A percentile compares a stretch with the other conserved stretches of the same genome.
These are phyloP conservation scores for Argyresthia goedartella DNA, from an alignment of 2,888 invertebrate species.

Conservation along the genomic window DNA sequence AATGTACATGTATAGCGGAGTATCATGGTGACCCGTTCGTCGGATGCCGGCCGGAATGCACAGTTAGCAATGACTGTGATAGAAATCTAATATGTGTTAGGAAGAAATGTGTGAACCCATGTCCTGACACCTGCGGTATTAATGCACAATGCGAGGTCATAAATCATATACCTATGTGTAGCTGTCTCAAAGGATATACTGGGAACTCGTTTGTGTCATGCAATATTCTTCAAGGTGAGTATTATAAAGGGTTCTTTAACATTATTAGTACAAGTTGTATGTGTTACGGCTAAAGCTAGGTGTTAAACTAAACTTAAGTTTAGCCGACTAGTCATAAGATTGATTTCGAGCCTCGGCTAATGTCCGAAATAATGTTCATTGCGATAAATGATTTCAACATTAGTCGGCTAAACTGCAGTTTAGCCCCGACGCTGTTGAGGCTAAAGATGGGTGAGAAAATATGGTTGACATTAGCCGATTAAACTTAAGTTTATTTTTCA, in stretches of 20 bases:
- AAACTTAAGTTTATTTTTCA: too few species aligned
- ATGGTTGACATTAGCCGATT: too few species aligned
- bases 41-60: conserved; percentile 85
- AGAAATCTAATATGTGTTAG: conserved; percentile 77
- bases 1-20: conserved; percentile 79
- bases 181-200: conserved; percentile 76
- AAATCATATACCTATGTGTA: conserved; percentile 84
- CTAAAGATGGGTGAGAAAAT: too few species aligned
- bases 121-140: conserved; percentile 82
- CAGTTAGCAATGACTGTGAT: conserved; percentile 80
- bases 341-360: too few species aligned
- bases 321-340: too few species aligned
- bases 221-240: conserved; percentile 63
- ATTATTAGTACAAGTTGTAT: background rate
- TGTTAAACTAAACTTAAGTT: too few species aligned
- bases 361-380: too few species aligned
- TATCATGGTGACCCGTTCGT: conserved; percentile 83
- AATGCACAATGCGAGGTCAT: conserved; percentile 82
- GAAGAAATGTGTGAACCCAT: conserved; percentile 84
- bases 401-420: too few species aligned
- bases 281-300: too few species aligned
- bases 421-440: too few species aligned
- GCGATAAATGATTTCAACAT: too few species aligned
- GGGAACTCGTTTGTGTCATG: conserved; percentile 85
- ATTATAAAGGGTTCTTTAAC: background rate